Evolutionary conservation across 53 echinoderm and acorn worm genomes (phyloP).

Genomic region (Hippasteria phrygiana): DNA sequence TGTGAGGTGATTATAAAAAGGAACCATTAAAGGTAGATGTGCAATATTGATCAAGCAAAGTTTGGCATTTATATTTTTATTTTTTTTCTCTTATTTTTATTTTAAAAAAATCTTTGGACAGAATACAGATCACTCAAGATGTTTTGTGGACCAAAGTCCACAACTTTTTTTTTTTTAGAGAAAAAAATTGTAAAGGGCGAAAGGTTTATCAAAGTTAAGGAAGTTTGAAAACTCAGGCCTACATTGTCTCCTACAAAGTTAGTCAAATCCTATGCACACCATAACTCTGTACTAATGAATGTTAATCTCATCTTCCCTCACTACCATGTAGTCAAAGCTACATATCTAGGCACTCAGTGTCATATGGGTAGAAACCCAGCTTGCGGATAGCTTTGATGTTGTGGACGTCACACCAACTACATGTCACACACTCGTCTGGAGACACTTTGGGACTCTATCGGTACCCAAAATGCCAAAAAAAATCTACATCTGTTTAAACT

Average conservation of each 20-base stretch:
- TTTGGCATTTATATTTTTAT: not conserved
- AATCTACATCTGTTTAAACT: constrained; percentile 6
- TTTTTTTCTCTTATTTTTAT: not conserved
- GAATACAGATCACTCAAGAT: not conserved
- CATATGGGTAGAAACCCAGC: not conserved
- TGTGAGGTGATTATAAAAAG: not conserved
- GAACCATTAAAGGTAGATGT: not conserved
- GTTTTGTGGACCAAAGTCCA: not conserved
- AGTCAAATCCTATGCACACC: not conserved
- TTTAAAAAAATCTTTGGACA: not conserved
- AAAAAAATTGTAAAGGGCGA: not conserved
- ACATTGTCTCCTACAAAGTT: not conserved
- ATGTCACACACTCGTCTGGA: constrained; percentile 31
- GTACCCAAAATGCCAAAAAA: constrained; percentile 13
- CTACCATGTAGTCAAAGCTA: not conserved
- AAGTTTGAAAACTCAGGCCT: not conserved
- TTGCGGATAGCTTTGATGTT: not conserved
- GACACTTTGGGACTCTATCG: not conserved
- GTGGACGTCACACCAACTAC: constrained; percentile 11
- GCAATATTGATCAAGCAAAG: not conserved
- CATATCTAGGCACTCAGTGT: not conserved
- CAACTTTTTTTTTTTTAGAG: not conserved
- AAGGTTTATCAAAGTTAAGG: not conserved
- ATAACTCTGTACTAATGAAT: not conserved
- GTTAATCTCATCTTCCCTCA: not conserved